phyloP scores from a whole-genome alignment of 1,140 invertebrate species.

The Riptortus pedestris region DNA sequence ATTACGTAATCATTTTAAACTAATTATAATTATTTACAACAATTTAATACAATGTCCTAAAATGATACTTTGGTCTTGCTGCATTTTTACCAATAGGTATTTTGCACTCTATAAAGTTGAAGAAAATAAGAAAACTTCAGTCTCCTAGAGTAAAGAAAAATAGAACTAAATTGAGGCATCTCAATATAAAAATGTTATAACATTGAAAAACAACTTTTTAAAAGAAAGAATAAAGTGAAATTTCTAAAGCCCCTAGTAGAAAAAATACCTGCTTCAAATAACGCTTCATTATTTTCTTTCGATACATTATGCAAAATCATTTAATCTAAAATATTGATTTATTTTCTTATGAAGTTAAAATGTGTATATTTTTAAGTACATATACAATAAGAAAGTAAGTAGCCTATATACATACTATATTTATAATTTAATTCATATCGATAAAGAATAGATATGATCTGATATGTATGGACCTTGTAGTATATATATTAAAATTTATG shows the following conservation, averaged over 20 bases:
- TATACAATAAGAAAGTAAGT: conserved; percentile 16
- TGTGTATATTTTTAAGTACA: conserved; percentile 13
- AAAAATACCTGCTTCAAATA: conserved; percentile 2
- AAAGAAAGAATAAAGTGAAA: neutral
- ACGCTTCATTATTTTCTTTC: neutral
- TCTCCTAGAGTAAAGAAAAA: conserved; percentile 23
- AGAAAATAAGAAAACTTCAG: conserved; percentile 24
- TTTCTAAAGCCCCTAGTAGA: conserved; percentile 12
- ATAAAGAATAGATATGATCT: conserved; percentile 21
- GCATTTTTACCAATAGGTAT: conserved; percentile 25
- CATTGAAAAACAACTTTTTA: too few species aligned
- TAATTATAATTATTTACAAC: conserved; percentile 15
- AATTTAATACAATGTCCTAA: conserved; percentile 10
- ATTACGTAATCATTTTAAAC: neutral
- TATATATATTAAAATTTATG: conserved; percentile 5
- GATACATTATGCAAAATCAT: neutral
- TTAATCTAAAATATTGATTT: conserved; percentile 10
- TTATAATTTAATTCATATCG: conserved; percentile 17
- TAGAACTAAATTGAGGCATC: conserved; percentile 10
- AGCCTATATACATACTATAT: conserved; percentile 17
- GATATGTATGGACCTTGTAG: conserved; percentile 26
- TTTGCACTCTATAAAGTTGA: conserved; percentile 17
- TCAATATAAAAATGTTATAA: too few species aligned
- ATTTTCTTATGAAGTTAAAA: neutral
- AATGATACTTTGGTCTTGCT: conserved; percentile 27